Base-by-base conservation (phyloP, 2,888 invertebrate species). In the Apoderus coryli region DNA sequence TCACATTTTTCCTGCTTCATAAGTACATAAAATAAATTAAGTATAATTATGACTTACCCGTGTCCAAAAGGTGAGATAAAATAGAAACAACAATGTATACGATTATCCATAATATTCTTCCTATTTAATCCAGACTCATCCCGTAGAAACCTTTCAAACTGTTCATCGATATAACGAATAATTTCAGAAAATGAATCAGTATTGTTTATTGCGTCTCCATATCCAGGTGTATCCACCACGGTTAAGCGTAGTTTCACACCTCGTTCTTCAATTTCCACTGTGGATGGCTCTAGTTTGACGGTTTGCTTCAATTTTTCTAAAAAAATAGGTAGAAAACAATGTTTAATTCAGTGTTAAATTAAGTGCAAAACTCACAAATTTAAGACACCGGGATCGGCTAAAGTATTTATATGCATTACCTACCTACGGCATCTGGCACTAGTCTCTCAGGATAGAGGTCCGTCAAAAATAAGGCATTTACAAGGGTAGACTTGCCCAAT, bases 11-110 rank as follows among this genome's bases (percentile, higher is more conserved):
- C n/a, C n/a, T n/a, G n/a, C n/a, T n/a, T n/a, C n/a, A n/a, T n/a
- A n/a, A n/a, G n/a, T n/a, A n/a, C n/a, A n/a, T n/a, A n/a, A n/a
- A n/a, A n/a, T n/a, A n/a, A n/a, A n/a, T 19, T 19, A 19, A 19
- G n/a, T 7, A 19, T n/a, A 19, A 6, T 7, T 19, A n/a, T 12
- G 14, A 37, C 63, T 57, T 67, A 89, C 84, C 92, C 92, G 63
- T 93, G 92, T 26, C 93, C 93, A 59, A 88, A 89, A 1, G 93
- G 93, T 32, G 92, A 92, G 54, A 95, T 88, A 59, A 93, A 95
- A 60, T 93, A 95, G 56, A 95, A 89, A 61, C 85, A 95, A 61
- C 95, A 95, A 55, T 96, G 95, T 45, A 96, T 89, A 52, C 95
- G 73, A 60, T 92, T 93, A 59, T 96, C 95, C 33, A 92, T 79